Evolutionary conservation across 2,888 invertebrate genomes (phyloP).

Genomic region (Ophion ventricosus): DNA sequence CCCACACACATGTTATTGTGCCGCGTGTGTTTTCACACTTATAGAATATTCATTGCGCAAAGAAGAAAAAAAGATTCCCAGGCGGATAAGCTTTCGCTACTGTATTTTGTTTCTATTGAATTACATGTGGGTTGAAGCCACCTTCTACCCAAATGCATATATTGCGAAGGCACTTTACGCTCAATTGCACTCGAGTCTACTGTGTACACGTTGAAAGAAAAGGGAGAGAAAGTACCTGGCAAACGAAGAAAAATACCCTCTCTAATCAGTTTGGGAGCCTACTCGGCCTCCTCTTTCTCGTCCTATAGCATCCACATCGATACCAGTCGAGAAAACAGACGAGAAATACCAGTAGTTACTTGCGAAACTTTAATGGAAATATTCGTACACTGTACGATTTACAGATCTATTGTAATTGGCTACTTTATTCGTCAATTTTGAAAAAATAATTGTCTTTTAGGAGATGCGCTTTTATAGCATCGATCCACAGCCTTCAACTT

Average conservation of each 20-base stretch:
- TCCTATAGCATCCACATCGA: background rate
- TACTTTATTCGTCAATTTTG: background rate
- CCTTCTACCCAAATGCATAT: slow-evolving; percentile 11
- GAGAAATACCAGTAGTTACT: background rate
- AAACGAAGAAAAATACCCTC: slow-evolving; percentile 51
- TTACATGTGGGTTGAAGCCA: slow-evolving; percentile 33
- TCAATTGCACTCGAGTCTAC: slow-evolving; percentile 48
- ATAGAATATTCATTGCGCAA: slow-evolving; percentile 39
- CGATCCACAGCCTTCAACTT: background rate
- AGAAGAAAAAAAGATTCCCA: slow-evolving; percentile 4
- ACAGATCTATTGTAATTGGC: too few relatives aligned
- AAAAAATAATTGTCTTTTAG: background rate
- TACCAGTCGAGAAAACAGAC: background rate
- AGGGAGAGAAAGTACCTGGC: background rate
- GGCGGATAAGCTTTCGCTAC: background rate
- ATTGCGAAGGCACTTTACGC: slow-evolving; percentile 50
- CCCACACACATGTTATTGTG: slow-evolving; percentile 15
- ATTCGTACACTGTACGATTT: background rate
- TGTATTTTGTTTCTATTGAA: slow-evolving; percentile 31
- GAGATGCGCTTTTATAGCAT: background rate
- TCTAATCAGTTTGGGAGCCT: slow-evolving; percentile 56
- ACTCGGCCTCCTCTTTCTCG: slow-evolving; percentile 6
- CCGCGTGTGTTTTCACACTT: slow-evolving; percentile 16
- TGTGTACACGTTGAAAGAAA: background rate
- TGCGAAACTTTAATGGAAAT: background rate